A percentile compares a stretch with the other conserved stretches of the same genome.
phyloP scores from a whole-genome alignment of 2,113 vertebrate genomes.

The Puma concolor region DNA sequence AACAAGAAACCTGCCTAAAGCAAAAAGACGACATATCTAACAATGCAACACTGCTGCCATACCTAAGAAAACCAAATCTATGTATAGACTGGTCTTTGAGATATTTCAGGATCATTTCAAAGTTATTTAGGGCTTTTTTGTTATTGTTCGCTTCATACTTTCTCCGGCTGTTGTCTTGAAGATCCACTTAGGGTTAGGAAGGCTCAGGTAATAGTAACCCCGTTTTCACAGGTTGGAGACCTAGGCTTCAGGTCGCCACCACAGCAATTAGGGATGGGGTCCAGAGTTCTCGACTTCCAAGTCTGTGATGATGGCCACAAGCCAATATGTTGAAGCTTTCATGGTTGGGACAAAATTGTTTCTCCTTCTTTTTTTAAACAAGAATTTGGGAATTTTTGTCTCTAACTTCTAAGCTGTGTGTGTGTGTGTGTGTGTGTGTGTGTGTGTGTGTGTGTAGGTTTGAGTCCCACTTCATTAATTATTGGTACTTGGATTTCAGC shows the following conservation, averaged over 20 bases:
- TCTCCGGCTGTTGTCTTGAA: not conserved
- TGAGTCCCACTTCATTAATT: not conserved
- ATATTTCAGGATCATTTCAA: not conserved
- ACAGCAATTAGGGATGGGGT: not conserved
- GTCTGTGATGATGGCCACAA: not conserved
- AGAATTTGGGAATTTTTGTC: not conserved
- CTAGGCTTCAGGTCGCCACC: not conserved
- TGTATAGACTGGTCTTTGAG: not conserved
- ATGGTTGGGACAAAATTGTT: not conserved
- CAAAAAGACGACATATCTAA: slow-evolving; percentile 55
- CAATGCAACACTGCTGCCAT: not conserved
- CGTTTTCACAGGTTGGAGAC: not conserved
- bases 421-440: not conserved
- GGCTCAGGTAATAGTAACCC: not conserved
- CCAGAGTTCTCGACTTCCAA: not conserved
- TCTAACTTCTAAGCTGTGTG: not conserved
- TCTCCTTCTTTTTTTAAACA: slow-evolving; percentile 2
- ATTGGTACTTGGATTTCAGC: not conserved
- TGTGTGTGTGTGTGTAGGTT: not conserved
- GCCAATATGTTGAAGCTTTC: not conserved
- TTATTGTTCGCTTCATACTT: not conserved
- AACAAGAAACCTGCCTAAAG: not conserved
- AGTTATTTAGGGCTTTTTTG: not conserved
- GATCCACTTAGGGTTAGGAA: not conserved
- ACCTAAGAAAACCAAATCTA: not conserved